Percentiles rank a stretch among this genome's conserved stretches.
Evolutionary conservation across 2,797 vertebrate species (phyloP).

Genomic region (Neopelma chrysocephalum): DNA sequence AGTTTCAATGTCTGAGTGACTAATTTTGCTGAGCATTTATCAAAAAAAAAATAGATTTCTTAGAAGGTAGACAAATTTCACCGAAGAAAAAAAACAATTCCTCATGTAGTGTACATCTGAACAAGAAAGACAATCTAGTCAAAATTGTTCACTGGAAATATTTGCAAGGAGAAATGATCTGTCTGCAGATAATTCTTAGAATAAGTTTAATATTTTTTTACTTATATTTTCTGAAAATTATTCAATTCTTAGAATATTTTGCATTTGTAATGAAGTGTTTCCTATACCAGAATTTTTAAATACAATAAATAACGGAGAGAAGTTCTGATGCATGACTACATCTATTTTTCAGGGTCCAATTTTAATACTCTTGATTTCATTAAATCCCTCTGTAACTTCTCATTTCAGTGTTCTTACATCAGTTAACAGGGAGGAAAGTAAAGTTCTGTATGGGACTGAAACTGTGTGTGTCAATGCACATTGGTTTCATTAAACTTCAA

Average conservation of each 20-base stretch:
- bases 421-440: background rate
- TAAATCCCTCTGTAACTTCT: background rate
- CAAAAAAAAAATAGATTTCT: background rate
- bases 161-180: background rate
- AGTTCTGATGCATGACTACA: background rate
- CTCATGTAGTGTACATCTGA: background rate
- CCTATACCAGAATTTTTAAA: background rate
- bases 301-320: background rate
- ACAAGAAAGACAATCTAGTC: background rate
- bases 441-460: background rate
- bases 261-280: background rate
- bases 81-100: background rate
- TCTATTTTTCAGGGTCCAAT: background rate
- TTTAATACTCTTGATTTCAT: background rate
- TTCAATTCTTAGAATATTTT: background rate
- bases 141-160: background rate
- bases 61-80: background rate
- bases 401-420: background rate
- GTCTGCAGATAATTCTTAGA: background rate
- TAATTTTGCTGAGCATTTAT: background rate
- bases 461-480: background rate
- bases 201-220: background rate
- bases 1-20: background rate
- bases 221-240: background rate
- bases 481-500: background rate